Evolutionary conservation across 2,797 vertebrate species (phyloP).

Genomic region (Sarcophilus harrisii): DNA sequence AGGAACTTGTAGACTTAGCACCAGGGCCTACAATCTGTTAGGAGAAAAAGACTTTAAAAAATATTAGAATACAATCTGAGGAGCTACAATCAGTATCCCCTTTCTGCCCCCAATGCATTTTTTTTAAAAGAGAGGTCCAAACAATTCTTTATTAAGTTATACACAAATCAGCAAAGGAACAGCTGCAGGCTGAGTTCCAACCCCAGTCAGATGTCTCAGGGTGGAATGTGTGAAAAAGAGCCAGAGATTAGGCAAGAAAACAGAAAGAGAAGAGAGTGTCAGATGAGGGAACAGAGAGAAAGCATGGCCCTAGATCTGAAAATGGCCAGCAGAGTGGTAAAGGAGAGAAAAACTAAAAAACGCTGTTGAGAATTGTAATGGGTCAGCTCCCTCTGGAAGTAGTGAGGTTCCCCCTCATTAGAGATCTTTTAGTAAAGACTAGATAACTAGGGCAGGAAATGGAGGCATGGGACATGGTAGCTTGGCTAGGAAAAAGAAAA

Average conservation of each 20-base stretch:
- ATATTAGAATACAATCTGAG: not conserved
- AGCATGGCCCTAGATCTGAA: not conserved
- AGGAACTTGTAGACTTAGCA: not conserved
- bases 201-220: not conserved
- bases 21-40: not conserved
- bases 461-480: not conserved
- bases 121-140: not conserved
- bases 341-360: no score
- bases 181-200: not conserved
- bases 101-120: not conserved
- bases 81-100: not conserved
- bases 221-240: not conserved
- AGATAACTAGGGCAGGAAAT: not conserved
- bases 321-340: not conserved
- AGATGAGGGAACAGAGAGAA: not conserved
- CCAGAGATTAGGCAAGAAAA: not conserved
- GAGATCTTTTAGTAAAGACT: not conserved
- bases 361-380: not conserved
- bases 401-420: not conserved
- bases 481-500: not conserved
- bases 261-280: not conserved
- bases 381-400: not conserved
- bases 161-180: not conserved
- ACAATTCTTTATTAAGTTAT: not conserved
- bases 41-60: not conserved